Conservation (phyloP, 2,797 vertebrate genomes). For the Myripristis jacobus region DNA sequence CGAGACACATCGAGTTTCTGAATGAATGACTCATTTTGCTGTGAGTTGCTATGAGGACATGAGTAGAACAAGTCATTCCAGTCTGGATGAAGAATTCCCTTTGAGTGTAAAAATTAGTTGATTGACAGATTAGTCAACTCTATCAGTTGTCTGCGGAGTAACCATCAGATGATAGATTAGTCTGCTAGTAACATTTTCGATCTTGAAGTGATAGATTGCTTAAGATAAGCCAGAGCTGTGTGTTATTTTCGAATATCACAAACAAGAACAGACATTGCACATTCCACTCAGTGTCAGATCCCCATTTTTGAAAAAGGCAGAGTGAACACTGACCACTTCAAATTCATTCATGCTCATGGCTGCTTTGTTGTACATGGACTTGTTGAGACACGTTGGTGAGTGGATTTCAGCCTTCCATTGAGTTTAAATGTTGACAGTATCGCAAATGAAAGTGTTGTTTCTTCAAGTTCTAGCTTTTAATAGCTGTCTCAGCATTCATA, state of each 20-base stretch:
- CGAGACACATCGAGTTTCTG: not conserved
- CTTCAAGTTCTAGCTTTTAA: too few relatives aligned
- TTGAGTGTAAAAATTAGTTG: not conserved
- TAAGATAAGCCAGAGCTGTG: not conserved
- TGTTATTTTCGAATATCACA: too few relatives aligned
- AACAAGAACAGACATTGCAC: too few relatives aligned
- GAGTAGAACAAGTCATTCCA: not conserved
- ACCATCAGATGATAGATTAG: not conserved
- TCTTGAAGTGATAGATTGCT: not conserved
- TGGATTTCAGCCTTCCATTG: too few relatives aligned
- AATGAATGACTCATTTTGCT: not conserved
- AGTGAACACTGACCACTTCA: too few relatives aligned
- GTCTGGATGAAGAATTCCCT: not conserved
- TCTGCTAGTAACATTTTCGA: not conserved
- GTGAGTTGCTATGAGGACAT: not conserved
- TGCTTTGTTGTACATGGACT: too few relatives aligned
- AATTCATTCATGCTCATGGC: too few relatives aligned
- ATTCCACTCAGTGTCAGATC: too few relatives aligned
- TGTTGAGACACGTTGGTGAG: too few relatives aligned
- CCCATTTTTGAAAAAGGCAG: too few relatives aligned
- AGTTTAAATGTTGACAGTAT: not conserved
- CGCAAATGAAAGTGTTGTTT: not conserved
- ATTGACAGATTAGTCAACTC: not conserved
- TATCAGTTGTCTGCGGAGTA: not conserved
- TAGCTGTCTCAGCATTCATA: not conserved